A percentile compares a stretch with the other conserved stretches of the same genome.
Evolutionary conservation across 2,113 vertebrate species (phyloP).

Genomic region (Potamarius usumacintae): DNA sequence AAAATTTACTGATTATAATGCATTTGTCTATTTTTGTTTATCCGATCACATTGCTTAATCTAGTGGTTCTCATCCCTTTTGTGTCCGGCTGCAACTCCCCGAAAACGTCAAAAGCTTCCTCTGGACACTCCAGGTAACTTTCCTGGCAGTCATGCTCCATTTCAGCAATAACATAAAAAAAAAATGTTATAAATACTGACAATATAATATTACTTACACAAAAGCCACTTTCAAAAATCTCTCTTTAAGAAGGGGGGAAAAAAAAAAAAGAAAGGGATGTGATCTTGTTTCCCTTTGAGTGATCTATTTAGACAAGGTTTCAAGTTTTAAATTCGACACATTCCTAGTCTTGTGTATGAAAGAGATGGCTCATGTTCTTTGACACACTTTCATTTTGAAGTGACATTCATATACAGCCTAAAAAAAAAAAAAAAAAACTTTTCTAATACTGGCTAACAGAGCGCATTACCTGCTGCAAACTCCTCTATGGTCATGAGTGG

Average conservation of each 20-base stretch:
- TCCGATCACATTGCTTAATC: too few relatives aligned
- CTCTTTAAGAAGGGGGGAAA: too few relatives aligned
- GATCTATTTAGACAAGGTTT: background rate
- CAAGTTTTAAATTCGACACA: background rate
- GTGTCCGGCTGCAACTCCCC: too few relatives aligned
- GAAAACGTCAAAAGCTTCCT: too few relatives aligned
- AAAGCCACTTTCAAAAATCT: too few relatives aligned
- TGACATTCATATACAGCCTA: background rate
- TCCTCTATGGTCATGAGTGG: conserved; percentile 90
- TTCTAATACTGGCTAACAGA: background rate
- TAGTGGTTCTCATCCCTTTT: too few relatives aligned
- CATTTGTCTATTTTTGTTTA: background rate
- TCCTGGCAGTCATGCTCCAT: background rate
- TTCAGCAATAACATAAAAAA: background rate
- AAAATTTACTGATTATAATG: background rate
- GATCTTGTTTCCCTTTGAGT: background rate
- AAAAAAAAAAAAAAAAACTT: too few relatives aligned
- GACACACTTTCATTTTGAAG: background rate
- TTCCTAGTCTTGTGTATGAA: background rate
- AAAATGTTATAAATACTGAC: background rate
- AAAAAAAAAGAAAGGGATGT: background rate
- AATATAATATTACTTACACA: background rate
- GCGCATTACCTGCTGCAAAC: conserved; percentile 82
- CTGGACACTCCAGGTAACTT: background rate
- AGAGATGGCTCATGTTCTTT: background rate